Conservation (phyloP, 2,797 vertebrate species). For the Acropternis orthonyx region DNA sequence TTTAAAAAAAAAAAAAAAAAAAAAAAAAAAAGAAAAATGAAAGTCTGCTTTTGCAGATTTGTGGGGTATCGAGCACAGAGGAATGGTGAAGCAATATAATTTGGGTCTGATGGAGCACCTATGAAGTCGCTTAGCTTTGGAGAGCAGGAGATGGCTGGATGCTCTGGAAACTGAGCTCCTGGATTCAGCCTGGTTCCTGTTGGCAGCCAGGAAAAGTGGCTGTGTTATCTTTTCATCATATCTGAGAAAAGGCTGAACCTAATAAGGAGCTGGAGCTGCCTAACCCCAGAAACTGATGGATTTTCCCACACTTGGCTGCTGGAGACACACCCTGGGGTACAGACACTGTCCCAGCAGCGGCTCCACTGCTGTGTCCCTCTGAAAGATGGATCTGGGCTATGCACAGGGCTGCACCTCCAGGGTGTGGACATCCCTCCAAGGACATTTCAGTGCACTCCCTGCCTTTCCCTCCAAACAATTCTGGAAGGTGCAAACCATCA, state of each 20-base stretch:
- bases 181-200: neutral
- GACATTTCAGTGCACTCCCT: neutral
- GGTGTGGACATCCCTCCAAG: neutral
- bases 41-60: neutral
- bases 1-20: no score
- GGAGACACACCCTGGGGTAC: neutral
- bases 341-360: neutral
- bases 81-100: neutral
- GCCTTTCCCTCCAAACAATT: neutral
- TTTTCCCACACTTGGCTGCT: neutral
- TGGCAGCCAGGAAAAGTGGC: rapidly evolving
- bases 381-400: neutral
- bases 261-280: neutral
- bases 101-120: neutral
- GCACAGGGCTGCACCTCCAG: rapidly evolving
- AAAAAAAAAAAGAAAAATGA: neutral
- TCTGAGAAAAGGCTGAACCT: neutral
- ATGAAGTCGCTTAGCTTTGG: neutral
- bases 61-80: neutral
- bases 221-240: neutral
- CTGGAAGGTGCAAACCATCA: neutral
- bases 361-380: rapidly evolving
- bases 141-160: neutral
- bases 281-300: neutral
- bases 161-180: neutral